Percentiles rank a stretch among this genome's conserved stretches.
These are phyloP conservation scores for Natrix natrix DNA, from an alignment of 2,797 vertebrate species.

Conservation along the genomic window DNA sequence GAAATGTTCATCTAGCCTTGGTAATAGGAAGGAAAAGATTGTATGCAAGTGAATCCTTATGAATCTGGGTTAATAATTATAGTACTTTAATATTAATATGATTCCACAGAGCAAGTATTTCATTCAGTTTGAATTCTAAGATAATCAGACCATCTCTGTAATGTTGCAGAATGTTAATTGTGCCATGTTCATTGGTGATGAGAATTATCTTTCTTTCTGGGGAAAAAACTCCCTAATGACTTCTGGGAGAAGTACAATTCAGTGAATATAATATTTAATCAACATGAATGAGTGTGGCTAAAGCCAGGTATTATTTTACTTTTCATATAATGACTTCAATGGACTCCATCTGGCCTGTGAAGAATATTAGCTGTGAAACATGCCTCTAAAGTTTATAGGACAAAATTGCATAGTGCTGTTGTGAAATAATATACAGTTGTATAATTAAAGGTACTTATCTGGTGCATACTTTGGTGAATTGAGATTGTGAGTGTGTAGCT, in stretches of 20 bases:
- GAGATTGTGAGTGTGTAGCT: background rate
- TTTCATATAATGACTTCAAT: slow-evolving; percentile 39
- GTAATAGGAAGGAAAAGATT: background rate
- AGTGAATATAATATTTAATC: slow-evolving; percentile 50
- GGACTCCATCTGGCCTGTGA: slow-evolving; percentile 29
- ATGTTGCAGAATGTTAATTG: slow-evolving; percentile 60
- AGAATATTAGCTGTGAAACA: slow-evolving; percentile 3
- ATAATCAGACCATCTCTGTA: slow-evolving; percentile 40
- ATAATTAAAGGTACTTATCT: slow-evolving; percentile 1
- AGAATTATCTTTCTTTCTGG: slow-evolving; percentile 59
- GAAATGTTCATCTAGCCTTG: background rate
- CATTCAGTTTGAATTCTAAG: slow-evolving; percentile 58
- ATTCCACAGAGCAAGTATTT: slow-evolving; percentile 38
- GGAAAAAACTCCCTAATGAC: slow-evolving; percentile 49
- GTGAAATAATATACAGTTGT: slow-evolving; percentile 1
- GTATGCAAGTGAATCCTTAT: background rate
- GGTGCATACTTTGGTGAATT: slow-evolving; percentile 16
- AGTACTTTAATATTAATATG: slow-evolving; percentile 62
- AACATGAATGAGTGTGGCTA: slow-evolving; percentile 57
- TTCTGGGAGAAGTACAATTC: slow-evolving; percentile 50
- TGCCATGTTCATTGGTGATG: slow-evolving; percentile 61
- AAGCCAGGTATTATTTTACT: slow-evolving; percentile 35
- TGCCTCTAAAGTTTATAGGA: slow-evolving; percentile 22
- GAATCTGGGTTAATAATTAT: slow-evolving; percentile 37
- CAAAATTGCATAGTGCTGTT: slow-evolving; percentile 29